A percentile compares a stretch with the other conserved stretches of the same genome.
Evolutionary conservation across 1,140 invertebrate species (phyloP).

Genomic region (Diachasmimorpha longicaudata): DNA sequence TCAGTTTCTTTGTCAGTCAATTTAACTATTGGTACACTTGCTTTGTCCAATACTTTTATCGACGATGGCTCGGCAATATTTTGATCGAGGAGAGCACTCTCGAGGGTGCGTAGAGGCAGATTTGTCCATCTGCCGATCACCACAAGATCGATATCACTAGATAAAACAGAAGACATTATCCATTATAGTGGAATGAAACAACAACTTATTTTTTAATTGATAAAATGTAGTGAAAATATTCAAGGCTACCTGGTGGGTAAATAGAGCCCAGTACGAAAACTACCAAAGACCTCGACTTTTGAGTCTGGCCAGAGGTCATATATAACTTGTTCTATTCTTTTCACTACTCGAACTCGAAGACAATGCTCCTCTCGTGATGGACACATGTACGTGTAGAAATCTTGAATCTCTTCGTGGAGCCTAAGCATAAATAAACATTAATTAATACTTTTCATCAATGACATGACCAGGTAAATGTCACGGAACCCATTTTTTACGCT

Average conservation of each 20-base stretch:
- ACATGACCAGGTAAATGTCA: no score
- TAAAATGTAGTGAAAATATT: slow-evolving; percentile 16
- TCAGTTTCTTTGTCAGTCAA: slow-evolving; percentile 94
- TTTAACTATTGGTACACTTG: slow-evolving; percentile 97
- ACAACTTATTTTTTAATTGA: background rate
- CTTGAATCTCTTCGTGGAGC: slow-evolving; percentile 95
- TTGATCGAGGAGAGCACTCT: slow-evolving; percentile 86
- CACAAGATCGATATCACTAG: slow-evolving; percentile 96
- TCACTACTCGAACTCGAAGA: slow-evolving; percentile 84
- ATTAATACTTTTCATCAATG: background rate
- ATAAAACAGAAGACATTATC: slow-evolving; percentile 80
- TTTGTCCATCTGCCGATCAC: slow-evolving; percentile 95
- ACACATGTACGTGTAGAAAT: slow-evolving; percentile 94
- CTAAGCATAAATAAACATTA: slow-evolving; percentile 58
- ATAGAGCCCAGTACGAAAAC: slow-evolving; percentile 93
- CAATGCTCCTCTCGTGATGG: slow-evolving; percentile 88
- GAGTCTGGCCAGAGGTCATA: slow-evolving; percentile 88
- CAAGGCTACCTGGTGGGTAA: slow-evolving; percentile 80
- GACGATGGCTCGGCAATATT: slow-evolving; percentile 86
- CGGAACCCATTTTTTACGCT: no score
- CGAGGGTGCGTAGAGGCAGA: slow-evolving; percentile 87
- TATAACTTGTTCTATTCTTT: slow-evolving; percentile 86
- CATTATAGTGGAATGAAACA: no score
- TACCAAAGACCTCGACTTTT: slow-evolving; percentile 93
- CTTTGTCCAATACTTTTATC: slow-evolving; percentile 96